Conservation (phyloP, 2,113 vertebrate species). For the Cephalopterus ornatus region DNA sequence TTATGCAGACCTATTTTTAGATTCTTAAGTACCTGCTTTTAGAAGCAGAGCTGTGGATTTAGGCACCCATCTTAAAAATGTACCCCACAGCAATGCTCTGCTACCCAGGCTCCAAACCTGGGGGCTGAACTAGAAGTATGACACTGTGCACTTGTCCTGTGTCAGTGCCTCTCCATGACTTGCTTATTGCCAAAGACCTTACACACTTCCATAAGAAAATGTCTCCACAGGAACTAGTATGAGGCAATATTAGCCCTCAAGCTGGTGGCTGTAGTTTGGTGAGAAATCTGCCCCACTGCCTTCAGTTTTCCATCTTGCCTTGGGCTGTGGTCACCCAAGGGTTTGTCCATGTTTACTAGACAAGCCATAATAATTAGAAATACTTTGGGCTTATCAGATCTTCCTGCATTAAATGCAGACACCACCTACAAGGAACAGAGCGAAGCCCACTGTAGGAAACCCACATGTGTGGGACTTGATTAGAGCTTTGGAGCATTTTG, state of each 20-base stretch:
- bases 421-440: not conserved
- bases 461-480: rapidly evolving
- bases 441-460: not conserved
- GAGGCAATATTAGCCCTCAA: not conserved
- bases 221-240: not conserved
- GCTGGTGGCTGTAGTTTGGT: not conserved
- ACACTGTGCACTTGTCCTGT: not conserved
- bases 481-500: not conserved
- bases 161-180: not conserved
- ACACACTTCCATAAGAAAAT: not conserved
- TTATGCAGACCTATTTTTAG: conserved; percentile 54
- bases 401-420: not conserved
- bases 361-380: not conserved
- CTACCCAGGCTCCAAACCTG: not conserved
- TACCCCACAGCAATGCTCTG: not conserved
- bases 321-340: not conserved
- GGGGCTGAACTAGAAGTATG: not conserved
- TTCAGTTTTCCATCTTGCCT: not conserved
- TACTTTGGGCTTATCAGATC: not conserved
- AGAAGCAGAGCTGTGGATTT: conserved; percentile 31
- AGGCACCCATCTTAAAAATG: not conserved
- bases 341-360: not conserved
- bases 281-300: not conserved
- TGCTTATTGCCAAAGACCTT: not conserved
- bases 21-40: conserved; percentile 53